Conservation (phyloP, 2,113 vertebrate genomes). For the Copsychus sechellarum region DNA sequence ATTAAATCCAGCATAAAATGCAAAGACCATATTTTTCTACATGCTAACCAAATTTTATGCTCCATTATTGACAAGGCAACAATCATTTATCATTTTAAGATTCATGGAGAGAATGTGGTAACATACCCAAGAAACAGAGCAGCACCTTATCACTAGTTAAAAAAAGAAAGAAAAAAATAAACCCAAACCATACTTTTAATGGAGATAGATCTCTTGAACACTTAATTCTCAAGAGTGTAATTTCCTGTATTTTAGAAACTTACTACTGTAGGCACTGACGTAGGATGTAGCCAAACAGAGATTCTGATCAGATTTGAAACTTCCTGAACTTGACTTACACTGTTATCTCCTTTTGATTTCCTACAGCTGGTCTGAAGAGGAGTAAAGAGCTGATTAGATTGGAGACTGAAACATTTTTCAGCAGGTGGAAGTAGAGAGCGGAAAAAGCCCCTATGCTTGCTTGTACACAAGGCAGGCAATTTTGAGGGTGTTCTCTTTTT, state of each 20-base stretch:
- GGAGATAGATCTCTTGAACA: background rate
- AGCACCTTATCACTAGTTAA: background rate
- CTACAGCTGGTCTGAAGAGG: slow-evolving; percentile 21
- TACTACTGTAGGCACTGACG: background rate
- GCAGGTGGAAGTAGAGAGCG: slow-evolving; percentile 22
- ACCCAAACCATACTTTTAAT: background rate
- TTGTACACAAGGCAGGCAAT: background rate
- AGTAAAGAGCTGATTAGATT: background rate
- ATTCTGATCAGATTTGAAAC: slow-evolving; percentile 16
- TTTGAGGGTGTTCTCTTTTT: background rate
- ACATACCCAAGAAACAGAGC: background rate
- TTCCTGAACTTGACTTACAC: slow-evolving; percentile 9
- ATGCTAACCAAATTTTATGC: background rate
- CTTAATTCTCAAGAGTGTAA: background rate
- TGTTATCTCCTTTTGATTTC: slow-evolving; percentile 24
- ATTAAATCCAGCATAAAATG: background rate
- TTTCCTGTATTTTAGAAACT: slow-evolving; percentile 6
- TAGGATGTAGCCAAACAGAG: background rate
- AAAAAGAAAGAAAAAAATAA: background rate
- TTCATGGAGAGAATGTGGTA: background rate
- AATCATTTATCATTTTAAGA: background rate
- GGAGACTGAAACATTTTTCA: slow-evolving; percentile 6
- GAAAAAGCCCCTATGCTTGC: fast-evolving
- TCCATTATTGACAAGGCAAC: background rate
- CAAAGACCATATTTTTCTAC: background rate